These are phyloP conservation scores for Gastrophysa polygoni DNA, from an alignment of 2,888 invertebrate genomes.

Conservation along the genomic window DNA sequence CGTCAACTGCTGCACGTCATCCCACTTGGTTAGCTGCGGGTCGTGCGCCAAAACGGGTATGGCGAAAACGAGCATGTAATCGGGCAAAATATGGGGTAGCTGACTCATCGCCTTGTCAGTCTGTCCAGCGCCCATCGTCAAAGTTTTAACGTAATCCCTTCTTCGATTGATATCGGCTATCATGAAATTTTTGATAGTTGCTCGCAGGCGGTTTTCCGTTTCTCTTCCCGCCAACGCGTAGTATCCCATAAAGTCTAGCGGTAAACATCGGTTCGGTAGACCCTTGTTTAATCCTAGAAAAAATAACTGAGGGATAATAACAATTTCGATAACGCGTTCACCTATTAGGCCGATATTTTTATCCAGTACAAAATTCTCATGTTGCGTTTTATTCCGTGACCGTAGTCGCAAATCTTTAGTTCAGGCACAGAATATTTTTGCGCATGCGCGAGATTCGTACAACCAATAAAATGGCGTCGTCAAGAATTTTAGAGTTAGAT, in stretches of 20 bases:
- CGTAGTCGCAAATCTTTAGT: too few species aligned
- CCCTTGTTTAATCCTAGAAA: slow-evolving; percentile 57
- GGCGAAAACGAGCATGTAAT: slow-evolving; percentile 97
- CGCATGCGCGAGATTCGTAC: too few species aligned
- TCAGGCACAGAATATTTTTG: too few species aligned
- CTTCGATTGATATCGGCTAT: slow-evolving; percentile 85
- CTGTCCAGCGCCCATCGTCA: slow-evolving; percentile 71
- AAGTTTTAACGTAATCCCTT: slow-evolving; percentile 88
- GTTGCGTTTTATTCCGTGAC: too few species aligned
- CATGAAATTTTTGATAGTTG: slow-evolving; percentile 78
- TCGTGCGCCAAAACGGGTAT: slow-evolving; percentile 95
- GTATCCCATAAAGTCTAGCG: slow-evolving; percentile 83
- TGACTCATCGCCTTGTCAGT: slow-evolving; percentile 76
- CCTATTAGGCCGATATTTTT: too few species aligned
- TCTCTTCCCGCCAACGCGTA: slow-evolving; percentile 91
- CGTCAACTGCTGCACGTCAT: slow-evolving; percentile 79
- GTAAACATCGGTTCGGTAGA: slow-evolving; percentile 87
- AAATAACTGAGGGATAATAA: background rate
- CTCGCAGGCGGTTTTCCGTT: slow-evolving; percentile 77
- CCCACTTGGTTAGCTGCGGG: slow-evolving; percentile 78
- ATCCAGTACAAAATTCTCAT: too few species aligned
- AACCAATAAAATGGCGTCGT: too few species aligned
- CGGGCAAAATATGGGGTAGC: slow-evolving; percentile 89
- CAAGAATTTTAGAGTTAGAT: too few species aligned
- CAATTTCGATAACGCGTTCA: too few species aligned